Evolutionary conservation across 2,888 invertebrate species (phyloP), one percentile per base, ranked within the genome.

Genomic region (Hydraecia micacea): DNA sequence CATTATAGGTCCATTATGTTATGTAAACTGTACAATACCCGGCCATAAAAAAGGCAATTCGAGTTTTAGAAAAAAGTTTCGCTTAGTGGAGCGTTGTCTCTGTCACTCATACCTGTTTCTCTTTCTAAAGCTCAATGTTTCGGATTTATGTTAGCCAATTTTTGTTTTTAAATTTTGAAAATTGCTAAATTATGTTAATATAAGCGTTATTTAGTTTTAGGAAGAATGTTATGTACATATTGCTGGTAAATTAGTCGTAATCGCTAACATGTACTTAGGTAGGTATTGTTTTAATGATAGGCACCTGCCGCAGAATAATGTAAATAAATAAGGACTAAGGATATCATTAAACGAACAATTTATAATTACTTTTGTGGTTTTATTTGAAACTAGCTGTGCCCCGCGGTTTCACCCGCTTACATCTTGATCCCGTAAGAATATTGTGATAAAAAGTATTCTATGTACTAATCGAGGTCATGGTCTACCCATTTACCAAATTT

Each of bases 171-270:
- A 4, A 21, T 62, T 62, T 62, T 69, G 2, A 9, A 58, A 74
- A 58, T 67, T 73, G 82, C 85, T 74, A 81, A 84, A 83, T 89
- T 91, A 77, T 87, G 88, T 91, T 88, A 88, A 80, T 82, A 80
- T 94, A 94, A 95, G 96, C 96, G 96, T 96, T 96, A 96, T 96
- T 96, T 96, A 96, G 96, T 96, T 96, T 89, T 96, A 96, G 94
- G 95, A 79, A 88, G 89, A 92, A 92, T 93, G 94, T 96, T 96
- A 92, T 95, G 96, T 96, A 95, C 92, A 96, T 96, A 95, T 91
- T 89, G 90, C 87, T 85, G 77, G 86, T 90, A 92, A 90, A 78
- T 49, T 89, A 89, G 88, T 84, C 70, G 82, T 87, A 88, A 87
- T 87, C 39, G 86, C 87, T 80, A 84, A 58, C 15, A 52, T 80